Base-by-base conservation (phyloP, 2,113 vertebrate genomes). In the Chlorodrepanis virens region DNA sequence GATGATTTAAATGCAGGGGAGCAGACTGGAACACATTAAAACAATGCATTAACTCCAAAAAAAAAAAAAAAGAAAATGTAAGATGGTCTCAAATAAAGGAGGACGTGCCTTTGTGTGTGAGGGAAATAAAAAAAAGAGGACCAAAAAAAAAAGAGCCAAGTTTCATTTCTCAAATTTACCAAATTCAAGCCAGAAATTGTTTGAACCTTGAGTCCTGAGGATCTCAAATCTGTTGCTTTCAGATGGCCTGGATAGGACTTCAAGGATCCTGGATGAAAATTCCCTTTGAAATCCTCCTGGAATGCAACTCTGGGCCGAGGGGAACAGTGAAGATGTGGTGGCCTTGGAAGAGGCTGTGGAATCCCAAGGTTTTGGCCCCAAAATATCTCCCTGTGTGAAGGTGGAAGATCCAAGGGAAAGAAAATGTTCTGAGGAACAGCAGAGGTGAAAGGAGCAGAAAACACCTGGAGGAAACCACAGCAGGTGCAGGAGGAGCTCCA, bases 1-100 rank as follows among this genome's bases (percentile, higher is more conserved):
- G 56, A 65, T 56, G 74, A 94, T 90, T 94, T 88, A 93, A 89
- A 96, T 79, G 84, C 67, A 95, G 92, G 67, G 78, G 52, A 92
- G 83, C 74, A 82, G 35, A 45, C 42, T 39, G 67, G 91, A 90
- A 74, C 29, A 31, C 53, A 54, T 25, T 85, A 60, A 74, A 92
- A 84, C n/a, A 83, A 90, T 40, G 49, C 63, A 76, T 77, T 75
- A 68, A 70, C 28, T 37, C 6, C 4, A 53, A 45, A 53, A 53
- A 1, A 15, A 14, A 14, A 20, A 10, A 35, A 35, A 35, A 35
- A 35, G 9, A 3, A 33, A 67, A 70, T 52, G 9, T 7, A 2
- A 16, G 39, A 49, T 10, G 14, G 56, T 18, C 35, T 54, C 49
- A 21, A 67, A 61, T 31, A 53, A 47, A 74, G 14, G 45, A 90